Evolutionary conservation across 1,140 invertebrate species (phyloP), one percentile per base, ranked within the genome.

Genomic region (Lordiphosa collinella): DNA sequence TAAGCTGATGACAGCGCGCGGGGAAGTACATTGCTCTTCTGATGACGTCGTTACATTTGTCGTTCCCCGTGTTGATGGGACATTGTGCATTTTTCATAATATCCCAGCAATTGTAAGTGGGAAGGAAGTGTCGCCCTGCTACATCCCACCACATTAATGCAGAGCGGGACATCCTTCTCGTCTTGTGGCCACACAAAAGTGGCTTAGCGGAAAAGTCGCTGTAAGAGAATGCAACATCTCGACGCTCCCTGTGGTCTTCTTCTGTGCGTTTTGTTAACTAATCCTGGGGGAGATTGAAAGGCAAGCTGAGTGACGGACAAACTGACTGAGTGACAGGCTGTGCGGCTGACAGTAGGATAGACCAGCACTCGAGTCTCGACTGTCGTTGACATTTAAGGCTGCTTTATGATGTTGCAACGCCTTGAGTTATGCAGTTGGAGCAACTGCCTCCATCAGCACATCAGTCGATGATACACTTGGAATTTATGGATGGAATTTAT

Each of bases 31-130:
- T 11, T 43, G 18, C 53, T 56, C 40, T 51, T 49, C 51, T 57
- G 52, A 70, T 61, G 66, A 62, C 60, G 59, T 71, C 58, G 47
- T 64, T 66, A 66, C 52, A 58, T 46, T 67, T 37, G 44, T 49
- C 63, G 54, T 38, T 53, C 38, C n/a, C 60, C 59, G 57, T 85
- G 73, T 51, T 79, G 79, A 84, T 66, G 65, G 63, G 47, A 70
- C 79, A 60, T 56, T 74, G 54, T 75, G 69, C 79, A 85, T 85
- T 85, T 85, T 74, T 85, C 73, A 84, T 84, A 72, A 65, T 63
- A 62, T 63, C 40, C 46, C 52, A 59, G 68, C 71, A 69, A 72
- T 65, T 60, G 53, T 69, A 64, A 62, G 52, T 63, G 46, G 62
- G 59, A 71, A 71, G 60, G 8, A 22, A 18, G 51, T 44, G 48